Evolutionary conservation across 2,113 vertebrate species (phyloP).

Genomic region (Oryzias woworae): DNA sequence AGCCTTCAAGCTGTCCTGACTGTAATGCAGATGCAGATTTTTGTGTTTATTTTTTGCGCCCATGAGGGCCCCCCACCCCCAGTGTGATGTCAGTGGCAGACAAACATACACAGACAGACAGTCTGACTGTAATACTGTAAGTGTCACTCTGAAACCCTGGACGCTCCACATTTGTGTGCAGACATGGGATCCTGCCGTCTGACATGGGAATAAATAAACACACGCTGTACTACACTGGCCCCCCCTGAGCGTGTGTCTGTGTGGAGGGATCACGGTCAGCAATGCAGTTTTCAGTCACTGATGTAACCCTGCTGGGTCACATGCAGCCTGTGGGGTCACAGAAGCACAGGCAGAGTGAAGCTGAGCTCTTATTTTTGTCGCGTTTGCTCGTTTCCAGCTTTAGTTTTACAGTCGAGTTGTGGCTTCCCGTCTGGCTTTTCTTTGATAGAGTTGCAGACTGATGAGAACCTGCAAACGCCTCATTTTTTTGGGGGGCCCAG

Average conservation of each 20-base stretch:
- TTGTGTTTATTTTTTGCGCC: constrained; percentile 49
- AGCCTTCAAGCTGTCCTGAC: no score
- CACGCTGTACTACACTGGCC: constrained; percentile 40
- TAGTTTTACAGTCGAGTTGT: constrained; percentile 11
- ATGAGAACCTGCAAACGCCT: constrained; percentile 28
- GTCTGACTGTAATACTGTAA: constrained; percentile 64
- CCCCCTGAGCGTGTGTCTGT: constrained; percentile 28
- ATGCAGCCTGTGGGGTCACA: constrained; percentile 18
- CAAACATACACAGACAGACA: constrained; percentile 60
- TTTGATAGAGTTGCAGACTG: constrained; percentile 21
- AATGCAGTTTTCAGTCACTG: constrained; percentile 70
- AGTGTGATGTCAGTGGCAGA: constrained; percentile 28
- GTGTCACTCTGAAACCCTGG: constrained; percentile 61
- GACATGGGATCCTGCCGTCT: constrained; percentile 66
- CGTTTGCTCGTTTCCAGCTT: constrained; percentile 16
- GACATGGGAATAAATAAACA: constrained; percentile 64
- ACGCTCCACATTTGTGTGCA: constrained; percentile 69
- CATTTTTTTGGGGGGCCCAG: constrained; percentile 18
- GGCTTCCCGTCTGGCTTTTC: constrained; percentile 12
- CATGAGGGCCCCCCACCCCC: constrained; percentile 3
- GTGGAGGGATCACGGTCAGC: constrained; percentile 19
- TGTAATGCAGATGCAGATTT: no score
- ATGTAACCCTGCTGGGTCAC: constrained; percentile 54
- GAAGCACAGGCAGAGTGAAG: no score
- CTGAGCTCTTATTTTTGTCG: constrained; percentile 35